Evolutionary conservation across 2,888 invertebrate species (phyloP), one percentile per base, ranked within the genome.

Genomic region (Leptarthrus brevirostris): DNA sequence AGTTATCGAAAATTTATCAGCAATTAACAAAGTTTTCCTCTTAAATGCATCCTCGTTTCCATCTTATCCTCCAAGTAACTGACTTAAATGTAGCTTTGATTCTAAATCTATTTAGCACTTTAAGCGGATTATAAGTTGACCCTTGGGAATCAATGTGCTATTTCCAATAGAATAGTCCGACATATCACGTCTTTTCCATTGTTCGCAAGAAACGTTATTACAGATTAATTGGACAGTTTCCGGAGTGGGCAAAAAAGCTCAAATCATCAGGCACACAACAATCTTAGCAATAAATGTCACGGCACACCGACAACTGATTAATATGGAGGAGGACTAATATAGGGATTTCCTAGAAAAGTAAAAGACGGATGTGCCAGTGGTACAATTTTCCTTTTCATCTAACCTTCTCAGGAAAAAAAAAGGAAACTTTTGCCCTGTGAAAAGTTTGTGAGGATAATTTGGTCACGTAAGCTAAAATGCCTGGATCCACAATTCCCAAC

Each of bases 381-480:
- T 6, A 22, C 53, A 53, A 53, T 22, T 53, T 53, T 53, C 22
- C 18, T 53, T 53, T 53, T 22, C 12, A 22, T 53, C 10, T 6
- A 20, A 53, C 12, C 20, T 6, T 16, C 16, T n/a, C 22, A n/a
- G n/a, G n/a, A n/a, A n/a, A n/a, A n/a, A n/a, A n/a, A 53, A 6
- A 22, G 22, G 5, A 14, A 53, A 53, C 18, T 53, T 53, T 53
- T 6, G n/a, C 10, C 6, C 53, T 53, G 8, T 53, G 18, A 4
- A 6, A 44, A 53, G 53, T 53, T 53, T 5, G 22, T 53, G 53
- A 6, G 53, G 53, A 53, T 53, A 53, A 53, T 53, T 53, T 53
- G 53, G 53, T 53, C 53, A 53, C 53, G 53, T 53, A 53, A 47
- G 47, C 5, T 5, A 14, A 47, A 53, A 53, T 53, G 53, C 53